Conservation (phyloP, 2,797 vertebrate species). For the Esox masquinongy region DNA sequence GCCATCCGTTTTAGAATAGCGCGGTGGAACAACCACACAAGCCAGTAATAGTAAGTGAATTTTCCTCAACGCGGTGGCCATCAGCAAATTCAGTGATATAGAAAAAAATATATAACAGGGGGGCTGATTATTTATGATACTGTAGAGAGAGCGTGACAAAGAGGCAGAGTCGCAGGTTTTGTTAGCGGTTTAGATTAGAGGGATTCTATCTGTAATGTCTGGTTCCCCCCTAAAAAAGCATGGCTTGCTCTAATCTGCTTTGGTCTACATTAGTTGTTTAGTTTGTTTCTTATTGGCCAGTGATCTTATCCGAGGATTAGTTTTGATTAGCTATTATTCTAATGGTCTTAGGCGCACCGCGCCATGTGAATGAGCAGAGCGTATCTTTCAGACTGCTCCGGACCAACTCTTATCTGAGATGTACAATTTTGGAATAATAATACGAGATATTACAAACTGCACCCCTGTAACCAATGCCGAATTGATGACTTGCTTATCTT, state of each 20-base stretch:
- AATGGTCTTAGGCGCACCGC: not conserved
- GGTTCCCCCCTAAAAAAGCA: not conserved
- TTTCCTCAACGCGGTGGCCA: too few species aligned
- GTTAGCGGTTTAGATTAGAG: not conserved
- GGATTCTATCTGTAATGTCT: not conserved
- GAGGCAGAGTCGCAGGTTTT: not conserved
- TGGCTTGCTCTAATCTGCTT: not conserved
- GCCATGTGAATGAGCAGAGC: not conserved
- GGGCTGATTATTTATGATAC: too few species aligned
- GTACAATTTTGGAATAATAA: not conserved
- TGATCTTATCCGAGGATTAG: not conserved
- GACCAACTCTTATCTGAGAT: not conserved
- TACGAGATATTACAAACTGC: too few species aligned
- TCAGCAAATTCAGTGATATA: too few species aligned
- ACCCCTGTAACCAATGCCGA: constrained; percentile 9
- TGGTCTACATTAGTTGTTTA: not conserved
- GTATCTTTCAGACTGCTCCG: not conserved
- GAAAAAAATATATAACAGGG: too few species aligned
- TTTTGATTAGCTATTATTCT: not conserved
- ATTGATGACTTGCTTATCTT: constrained; percentile 43
- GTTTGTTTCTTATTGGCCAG: not conserved
- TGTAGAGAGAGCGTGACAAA: not conserved
- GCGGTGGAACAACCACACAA: too few species aligned
- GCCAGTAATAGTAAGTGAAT: too few species aligned
- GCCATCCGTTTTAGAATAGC: too few species aligned